Evolutionary conservation across 2,888 invertebrate species (phyloP).

Genomic region (Galeruca laticollis): DNA sequence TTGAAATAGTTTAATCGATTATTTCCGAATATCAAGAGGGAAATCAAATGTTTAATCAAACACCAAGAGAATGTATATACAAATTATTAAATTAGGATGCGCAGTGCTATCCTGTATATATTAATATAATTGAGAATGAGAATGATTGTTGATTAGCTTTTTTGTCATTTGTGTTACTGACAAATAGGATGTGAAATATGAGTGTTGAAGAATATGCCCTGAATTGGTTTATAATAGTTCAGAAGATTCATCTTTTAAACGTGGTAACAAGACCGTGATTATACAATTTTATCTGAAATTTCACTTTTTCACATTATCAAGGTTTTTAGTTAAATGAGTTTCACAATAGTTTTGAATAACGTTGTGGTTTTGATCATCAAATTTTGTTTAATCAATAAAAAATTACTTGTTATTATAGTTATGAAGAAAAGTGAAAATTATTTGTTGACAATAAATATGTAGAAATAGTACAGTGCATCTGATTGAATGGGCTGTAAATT

Average conservation of each 20-base stretch:
- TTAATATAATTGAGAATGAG: slow-evolving; percentile 18
- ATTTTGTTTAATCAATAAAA: too few relatives aligned
- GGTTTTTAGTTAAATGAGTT: background rate
- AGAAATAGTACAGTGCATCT: too few relatives aligned
- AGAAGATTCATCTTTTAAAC: slow-evolving; percentile 19
- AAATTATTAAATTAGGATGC: background rate
- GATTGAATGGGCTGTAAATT: too few relatives aligned
- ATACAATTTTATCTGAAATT: slow-evolving; percentile 5
- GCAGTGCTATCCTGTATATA: background rate
- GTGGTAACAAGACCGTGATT: background rate
- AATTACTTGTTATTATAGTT: too few relatives aligned
- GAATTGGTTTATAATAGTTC: slow-evolving; percentile 37
- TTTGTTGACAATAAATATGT: too few relatives aligned
- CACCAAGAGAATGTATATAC: background rate
- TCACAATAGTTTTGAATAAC: too few relatives aligned
- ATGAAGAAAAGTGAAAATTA: too few relatives aligned
- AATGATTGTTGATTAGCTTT: slow-evolving; percentile 34
- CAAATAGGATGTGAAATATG: slow-evolving; percentile 39
- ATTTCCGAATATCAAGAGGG: too few relatives aligned
- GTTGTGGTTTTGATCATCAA: too few relatives aligned
- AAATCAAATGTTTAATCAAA: too few relatives aligned
- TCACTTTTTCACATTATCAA: background rate
- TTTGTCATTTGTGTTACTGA: slow-evolving; percentile 27
- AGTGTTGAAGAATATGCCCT: slow-evolving; percentile 34
- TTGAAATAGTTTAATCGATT: too few relatives aligned